Percentiles rank a stretch among this genome's conserved stretches.
Evolutionary conservation across 2,888 invertebrate genomes (phyloP).

Genomic region (Ormyrus pomaceus): DNA sequence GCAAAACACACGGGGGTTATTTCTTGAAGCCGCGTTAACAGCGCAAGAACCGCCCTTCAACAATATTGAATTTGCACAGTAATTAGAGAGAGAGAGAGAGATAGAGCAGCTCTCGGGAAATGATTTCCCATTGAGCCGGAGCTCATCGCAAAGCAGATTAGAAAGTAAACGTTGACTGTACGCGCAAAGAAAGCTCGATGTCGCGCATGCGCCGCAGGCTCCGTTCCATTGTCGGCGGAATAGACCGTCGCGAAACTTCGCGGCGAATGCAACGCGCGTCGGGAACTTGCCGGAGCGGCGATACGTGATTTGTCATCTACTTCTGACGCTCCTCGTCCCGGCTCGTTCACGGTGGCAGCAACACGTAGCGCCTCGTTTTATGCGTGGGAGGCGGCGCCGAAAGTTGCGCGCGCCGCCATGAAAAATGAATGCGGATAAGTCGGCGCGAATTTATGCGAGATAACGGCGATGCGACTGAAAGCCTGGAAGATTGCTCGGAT

Average conservation of each 20-base stretch:
- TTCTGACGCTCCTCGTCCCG: background rate
- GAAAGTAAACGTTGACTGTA: constrained; percentile 46
- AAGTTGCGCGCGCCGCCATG: constrained; percentile 13
- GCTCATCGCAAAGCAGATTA: constrained; percentile 46
- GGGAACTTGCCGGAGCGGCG: constrained; percentile 15
- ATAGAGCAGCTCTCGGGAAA: constrained; percentile 1
- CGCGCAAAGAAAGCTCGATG: constrained; percentile 45
- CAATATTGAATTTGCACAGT: constrained; percentile 5
- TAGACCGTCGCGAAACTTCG: constrained; percentile 11
- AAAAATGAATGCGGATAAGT: constrained; percentile 47
- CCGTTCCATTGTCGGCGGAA: constrained; percentile 26
- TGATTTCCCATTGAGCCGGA: constrained; percentile 10
- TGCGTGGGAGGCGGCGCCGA: constrained; percentile 12
- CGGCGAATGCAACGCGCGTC: constrained; percentile 41
- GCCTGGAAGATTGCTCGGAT: too few species aligned
- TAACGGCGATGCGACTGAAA: too few species aligned
- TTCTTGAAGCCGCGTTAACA: background rate
- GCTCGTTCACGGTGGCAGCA: background rate
- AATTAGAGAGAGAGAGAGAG: constrained; percentile 2
- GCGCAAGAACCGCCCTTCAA: background rate
- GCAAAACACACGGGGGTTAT: too few species aligned
- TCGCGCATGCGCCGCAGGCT: background rate
- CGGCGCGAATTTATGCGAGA: background rate
- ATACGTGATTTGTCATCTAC: constrained; percentile 52
- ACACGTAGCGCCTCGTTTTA: constrained; percentile 46